phyloP scores from a whole-genome alignment of 1,140 invertebrate genomes.

The Pachyrhynchus sulphureomaculatus region DNA sequence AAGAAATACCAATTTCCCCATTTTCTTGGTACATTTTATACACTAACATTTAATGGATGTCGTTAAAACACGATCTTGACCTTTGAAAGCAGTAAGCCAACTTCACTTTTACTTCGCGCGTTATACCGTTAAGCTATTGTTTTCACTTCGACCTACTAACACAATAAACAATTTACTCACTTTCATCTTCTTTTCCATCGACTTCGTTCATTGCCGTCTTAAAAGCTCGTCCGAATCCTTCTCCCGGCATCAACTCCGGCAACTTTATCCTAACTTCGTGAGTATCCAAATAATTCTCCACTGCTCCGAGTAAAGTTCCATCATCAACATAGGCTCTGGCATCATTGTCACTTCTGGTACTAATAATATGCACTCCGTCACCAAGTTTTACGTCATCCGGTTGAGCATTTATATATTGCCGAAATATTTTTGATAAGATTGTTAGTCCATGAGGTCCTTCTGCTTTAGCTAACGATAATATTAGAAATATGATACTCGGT shows the following conservation, averaged over 20 bases:
- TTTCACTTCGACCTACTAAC: neutral
- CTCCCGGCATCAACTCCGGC: conserved; percentile 59
- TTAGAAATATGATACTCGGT: conserved; percentile 47
- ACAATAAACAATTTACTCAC: conserved; percentile 22
- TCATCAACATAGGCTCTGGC: conserved; percentile 55
- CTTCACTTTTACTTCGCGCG: no score
- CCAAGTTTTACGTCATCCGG: conserved; percentile 56
- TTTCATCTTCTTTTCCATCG: conserved; percentile 35
- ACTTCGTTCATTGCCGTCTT: conserved; percentile 47
- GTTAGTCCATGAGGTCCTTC: conserved; percentile 43
- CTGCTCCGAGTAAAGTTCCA: conserved; percentile 55
- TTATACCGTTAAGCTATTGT: neutral
- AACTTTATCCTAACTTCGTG: conserved; percentile 71
- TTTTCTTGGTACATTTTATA: no score
- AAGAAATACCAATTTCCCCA: no score
- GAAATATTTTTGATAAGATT: conserved; percentile 45
- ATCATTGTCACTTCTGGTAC: conserved; percentile 45
- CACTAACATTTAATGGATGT: no score
- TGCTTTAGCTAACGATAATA: conserved; percentile 33
- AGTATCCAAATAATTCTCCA: conserved; percentile 66
- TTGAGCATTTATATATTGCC: conserved; percentile 46
- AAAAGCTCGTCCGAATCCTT: conserved; percentile 46
- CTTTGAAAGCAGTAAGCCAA: no score
- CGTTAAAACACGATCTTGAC: no score
- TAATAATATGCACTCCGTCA: conserved; percentile 64